These are phyloP conservation scores for Phymorhynchus buccinoides DNA, from an alignment of 1,140 invertebrate species.

Conservation along the genomic window DNA sequence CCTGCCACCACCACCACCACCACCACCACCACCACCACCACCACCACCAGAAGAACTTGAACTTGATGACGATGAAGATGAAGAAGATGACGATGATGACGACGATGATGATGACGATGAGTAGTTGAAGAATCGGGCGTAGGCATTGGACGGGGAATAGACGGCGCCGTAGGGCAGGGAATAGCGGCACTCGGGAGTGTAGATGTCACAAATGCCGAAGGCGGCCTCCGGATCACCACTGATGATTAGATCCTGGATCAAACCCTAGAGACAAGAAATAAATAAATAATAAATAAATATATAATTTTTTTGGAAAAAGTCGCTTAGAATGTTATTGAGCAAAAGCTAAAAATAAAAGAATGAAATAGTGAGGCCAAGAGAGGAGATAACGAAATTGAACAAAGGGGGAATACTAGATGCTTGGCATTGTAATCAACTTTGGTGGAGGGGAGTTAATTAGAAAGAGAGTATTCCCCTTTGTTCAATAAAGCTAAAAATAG, in stretches of 20 bases:
- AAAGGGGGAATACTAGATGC: too few species aligned
- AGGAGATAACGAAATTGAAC: too few species aligned
- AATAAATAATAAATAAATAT: too few species aligned
- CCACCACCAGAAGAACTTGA: neutral
- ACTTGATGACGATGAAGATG: neutral
- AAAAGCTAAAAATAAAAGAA: too few species aligned
- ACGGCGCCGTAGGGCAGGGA: slow-evolving; percentile 47
- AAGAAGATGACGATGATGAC: slow-evolving; percentile 25
- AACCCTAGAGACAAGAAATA: slow-evolving; percentile 82
- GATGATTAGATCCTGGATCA: slow-evolving; percentile 84
- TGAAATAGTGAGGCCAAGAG: too few species aligned
- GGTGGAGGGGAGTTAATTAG: too few species aligned
- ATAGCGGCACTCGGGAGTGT: slow-evolving; percentile 79
- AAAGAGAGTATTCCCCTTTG: too few species aligned
- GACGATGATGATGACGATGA: slow-evolving; percentile 10
- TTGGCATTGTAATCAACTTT: too few species aligned
- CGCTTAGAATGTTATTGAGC: too few species aligned
- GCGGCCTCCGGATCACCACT: slow-evolving; percentile 83
- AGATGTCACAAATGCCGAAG: slow-evolving; percentile 82
- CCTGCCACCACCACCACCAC: neutral
- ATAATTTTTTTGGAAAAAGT: too few species aligned
- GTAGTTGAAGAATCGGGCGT: neutral
- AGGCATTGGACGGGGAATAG: neutral
- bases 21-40: too few species aligned
- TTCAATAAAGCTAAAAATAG: too few species aligned